These are phyloP conservation scores for Scomber scombrus DNA, from an alignment of 2,113 vertebrate species.

Conservation along the genomic window DNA sequence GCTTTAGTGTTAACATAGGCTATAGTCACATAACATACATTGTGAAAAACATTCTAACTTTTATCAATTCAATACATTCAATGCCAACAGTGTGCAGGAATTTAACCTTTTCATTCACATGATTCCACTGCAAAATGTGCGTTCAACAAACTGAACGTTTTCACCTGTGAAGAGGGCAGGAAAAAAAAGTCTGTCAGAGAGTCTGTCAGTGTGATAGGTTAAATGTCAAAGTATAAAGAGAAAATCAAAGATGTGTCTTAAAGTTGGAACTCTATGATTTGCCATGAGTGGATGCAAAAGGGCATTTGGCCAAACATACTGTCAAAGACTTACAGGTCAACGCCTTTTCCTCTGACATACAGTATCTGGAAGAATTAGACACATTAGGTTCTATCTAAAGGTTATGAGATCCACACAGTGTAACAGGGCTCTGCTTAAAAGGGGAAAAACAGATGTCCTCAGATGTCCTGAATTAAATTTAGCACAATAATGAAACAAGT, in stretches of 20 bases:
- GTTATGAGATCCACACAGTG: conserved; percentile 30
- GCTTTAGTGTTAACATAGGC: no score
- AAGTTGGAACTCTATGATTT: conserved; percentile 17
- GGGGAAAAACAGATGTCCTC: conserved; percentile 18
- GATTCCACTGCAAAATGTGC: background rate
- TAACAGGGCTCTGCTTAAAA: conserved; percentile 1
- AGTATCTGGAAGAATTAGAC: conserved; percentile 22
- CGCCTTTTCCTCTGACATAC: conserved; percentile 24
- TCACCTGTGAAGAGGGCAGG: background rate
- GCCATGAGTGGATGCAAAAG: conserved; percentile 52
- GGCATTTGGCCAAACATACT: conserved; percentile 45
- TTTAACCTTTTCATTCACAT: background rate
- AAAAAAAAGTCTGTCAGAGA: conserved; percentile 2
- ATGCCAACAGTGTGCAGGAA: background rate
- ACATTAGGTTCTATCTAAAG: conserved; percentile 43
- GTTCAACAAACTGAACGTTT: conserved; percentile 3
- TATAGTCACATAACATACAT: no score
- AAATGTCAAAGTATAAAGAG: conserved; percentile 49
- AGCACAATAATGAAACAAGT: conserved; percentile 15
- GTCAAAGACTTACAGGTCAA: conserved; percentile 55
- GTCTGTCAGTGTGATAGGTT: conserved; percentile 33
- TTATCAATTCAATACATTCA: background rate
- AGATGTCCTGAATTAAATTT: conserved; percentile 9
- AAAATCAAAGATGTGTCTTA: conserved; percentile 13
- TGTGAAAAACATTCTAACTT: no score